Base-by-base conservation (phyloP, 2,888 invertebrate species). In the Drosophila melanocephala region DNA sequence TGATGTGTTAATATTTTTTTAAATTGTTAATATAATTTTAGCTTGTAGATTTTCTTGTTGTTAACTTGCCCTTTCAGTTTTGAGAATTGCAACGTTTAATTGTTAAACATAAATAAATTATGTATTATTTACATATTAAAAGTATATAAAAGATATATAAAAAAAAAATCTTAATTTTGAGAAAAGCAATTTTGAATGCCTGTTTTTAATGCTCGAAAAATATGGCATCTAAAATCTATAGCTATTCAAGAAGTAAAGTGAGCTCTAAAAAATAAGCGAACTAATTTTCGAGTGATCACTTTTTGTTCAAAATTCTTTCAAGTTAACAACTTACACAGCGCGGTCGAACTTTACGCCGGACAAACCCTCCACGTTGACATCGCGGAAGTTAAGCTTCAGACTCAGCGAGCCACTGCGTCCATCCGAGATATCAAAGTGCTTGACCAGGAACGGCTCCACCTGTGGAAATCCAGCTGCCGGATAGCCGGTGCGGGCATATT, bases 401-500 rank as follows among this genome's bases (percentile, higher is more conserved):
- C 60, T 92, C 64, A 93, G 77, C 14, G 93, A 92, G 33, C 91
- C 87, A 55, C 81, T 74, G 56, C 90, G 91, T 32, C 93, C 93
- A 66, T 93, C 93, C 47, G 92, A 90, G 51, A 93, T 87, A 30
- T 93, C 92, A 22, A 93, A 86, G 12, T 89, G 85, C 60, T 91
- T 92, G 19, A 93, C 77, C 35, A 90, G 68, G 55, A 93, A 93
- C 0, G 93, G 93, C 63, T 93, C 93, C n/a, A 93, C 77, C 55
- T 86, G 77, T 6, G 93, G 93, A 72, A 93, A 92, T 14, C 83
- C 92, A 2, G 93, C 89, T 3, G 90, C 82, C 9, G 91, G 72
- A 65, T 91, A 92, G 19, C 93, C 93, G 1, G 91, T 93, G 64
- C 86, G 89, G 4, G 92, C 93, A 83, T 91, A 83, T 56, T 87